A percentile compares a stretch with the other conserved stretches of the same genome.
Evolutionary conservation across 2,888 invertebrate genomes (phyloP).

Genomic region (Falcaria lacertinaria): DNA sequence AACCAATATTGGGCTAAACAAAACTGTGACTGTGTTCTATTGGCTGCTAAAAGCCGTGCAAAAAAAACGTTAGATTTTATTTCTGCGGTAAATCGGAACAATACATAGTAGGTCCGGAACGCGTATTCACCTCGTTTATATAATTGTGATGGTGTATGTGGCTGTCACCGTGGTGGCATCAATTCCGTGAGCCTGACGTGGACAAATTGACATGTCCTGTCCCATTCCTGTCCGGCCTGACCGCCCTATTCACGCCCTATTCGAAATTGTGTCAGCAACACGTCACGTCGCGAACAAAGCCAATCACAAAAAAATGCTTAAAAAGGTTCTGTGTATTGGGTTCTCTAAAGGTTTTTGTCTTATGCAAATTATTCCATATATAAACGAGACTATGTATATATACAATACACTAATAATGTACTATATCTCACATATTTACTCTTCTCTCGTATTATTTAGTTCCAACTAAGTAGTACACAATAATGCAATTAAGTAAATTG

Average conservation of each 20-base stretch:
- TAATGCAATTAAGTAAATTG: no score
- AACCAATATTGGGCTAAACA: no score
- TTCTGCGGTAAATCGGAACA: no score
- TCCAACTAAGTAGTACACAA: no score
- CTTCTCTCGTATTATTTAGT: no score
- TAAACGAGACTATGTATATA: no score
- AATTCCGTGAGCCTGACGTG: conserved; percentile 34
- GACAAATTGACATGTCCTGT: conserved; percentile 54
- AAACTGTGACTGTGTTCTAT: no score
- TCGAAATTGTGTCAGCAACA: conserved; percentile 19
- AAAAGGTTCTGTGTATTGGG: background rate
- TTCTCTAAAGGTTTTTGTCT: no score
- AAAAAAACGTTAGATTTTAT: background rate
- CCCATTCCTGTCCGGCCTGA: conserved; percentile 20
- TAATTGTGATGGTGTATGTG: conserved; percentile 34
- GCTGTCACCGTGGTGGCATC: conserved; percentile 26
- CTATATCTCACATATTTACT: no score
- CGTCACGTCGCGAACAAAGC: conserved; percentile 14
- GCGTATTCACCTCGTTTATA: conserved; percentile 28
- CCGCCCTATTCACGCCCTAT: conserved; percentile 20
- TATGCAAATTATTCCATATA: no score
- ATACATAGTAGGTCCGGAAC: conserved; percentile 6
- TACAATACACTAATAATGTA: no score
- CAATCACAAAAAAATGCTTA: background rate
- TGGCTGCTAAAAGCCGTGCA: background rate